Evolutionary conservation across 2,888 invertebrate genomes (phyloP), one percentile per base, ranked within the genome.

Genomic region (Drosophila koepferae): DNA sequence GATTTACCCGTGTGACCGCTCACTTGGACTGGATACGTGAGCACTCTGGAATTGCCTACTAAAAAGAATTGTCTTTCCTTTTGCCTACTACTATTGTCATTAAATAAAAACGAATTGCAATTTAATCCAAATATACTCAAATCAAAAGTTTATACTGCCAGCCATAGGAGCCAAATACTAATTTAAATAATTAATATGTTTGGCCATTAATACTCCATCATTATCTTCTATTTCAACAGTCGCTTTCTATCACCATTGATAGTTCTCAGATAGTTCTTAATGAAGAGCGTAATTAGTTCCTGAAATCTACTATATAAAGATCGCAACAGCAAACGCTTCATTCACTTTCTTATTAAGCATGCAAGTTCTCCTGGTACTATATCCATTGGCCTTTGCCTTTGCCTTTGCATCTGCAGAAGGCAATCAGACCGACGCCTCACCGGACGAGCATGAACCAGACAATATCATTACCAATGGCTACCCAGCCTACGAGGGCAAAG

Each of bases 381-480:
- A 31, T n/a, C 10, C 49, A 10, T 34, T 49, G 49, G 9, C 23
- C 3, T n/a, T 49, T 10, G n/a, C 10, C 31, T n/a, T 31, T 12
- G n/a, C n/a, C 31, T n/a, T n/a, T 12, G 31, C 49, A 0, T n/a
- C n/a, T n/a, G 49, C 49, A 6, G 16, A 31, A n/a, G 31, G n/a
- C n/a, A 49, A 49, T 49, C n/a, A 34, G 10, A 49, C 28, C 10
- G 6, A n/a, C 0, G 1, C n/a, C 1, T 12, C 10, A 2, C 18
- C 23, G 5, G 49, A 51, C 5, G 49, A 51, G n/a, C 34, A 18
- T 51, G 34, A 12, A 1, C 49, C 49, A 18, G n/a, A 34, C 12
- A 44, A 44, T 8, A 70, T 81, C 36, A 91, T 91, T 12, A 82
- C 82, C 43, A 87, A 91, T 53, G 91, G 91, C 4, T 77, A 79